These are phyloP conservation scores for Agelaius tricolor DNA, from an alignment of 2,113 vertebrate species.

Conservation along the genomic window DNA sequence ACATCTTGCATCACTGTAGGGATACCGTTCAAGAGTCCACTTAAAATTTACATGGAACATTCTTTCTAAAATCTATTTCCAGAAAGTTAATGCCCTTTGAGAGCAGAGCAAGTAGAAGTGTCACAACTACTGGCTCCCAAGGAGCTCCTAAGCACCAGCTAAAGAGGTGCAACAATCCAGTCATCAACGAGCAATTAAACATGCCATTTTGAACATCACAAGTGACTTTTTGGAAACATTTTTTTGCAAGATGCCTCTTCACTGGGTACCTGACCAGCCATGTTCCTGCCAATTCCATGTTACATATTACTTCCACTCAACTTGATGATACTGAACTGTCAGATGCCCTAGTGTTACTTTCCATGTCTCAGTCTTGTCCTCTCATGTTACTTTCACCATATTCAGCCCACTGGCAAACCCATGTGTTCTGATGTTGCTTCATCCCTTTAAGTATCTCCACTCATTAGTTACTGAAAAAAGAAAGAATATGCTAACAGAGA, in stretches of 20 bases:
- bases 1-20: constrained; percentile 45
- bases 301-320: neutral
- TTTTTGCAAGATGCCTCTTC: neutral
- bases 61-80: constrained; percentile 26
- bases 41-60: constrained; percentile 45
- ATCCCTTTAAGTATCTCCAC: neutral
- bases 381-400: neutral
- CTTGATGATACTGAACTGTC: neutral
- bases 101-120: neutral
- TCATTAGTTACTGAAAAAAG: neutral
- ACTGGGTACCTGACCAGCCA: neutral
- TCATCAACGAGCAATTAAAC: neutral
- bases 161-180: neutral
- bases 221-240: neutral
- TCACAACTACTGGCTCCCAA: neutral
- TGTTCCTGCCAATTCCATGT: neutral
- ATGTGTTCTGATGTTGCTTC: neutral
- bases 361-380: neutral
- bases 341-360: neutral
- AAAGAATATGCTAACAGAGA: neutral
- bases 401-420: neutral
- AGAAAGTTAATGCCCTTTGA: neutral
- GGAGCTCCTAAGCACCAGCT: neutral
- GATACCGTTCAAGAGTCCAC: constrained; percentile 42
- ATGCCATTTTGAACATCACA: neutral